Evolutionary conservation across 2,888 invertebrate genomes (phyloP).

Genomic region (Macaria notata): DNA sequence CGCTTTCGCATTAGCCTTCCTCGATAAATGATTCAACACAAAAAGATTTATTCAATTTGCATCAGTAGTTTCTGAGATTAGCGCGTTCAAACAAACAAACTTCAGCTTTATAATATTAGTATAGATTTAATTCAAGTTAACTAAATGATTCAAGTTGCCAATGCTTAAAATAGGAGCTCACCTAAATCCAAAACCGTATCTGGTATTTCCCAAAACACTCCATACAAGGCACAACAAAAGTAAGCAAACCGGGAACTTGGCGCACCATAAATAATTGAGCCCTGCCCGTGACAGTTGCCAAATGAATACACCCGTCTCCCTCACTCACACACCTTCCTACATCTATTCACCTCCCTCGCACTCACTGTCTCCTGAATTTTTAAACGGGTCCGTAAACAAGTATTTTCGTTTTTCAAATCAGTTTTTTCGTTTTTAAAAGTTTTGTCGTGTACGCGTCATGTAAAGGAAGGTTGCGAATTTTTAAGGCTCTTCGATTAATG

Average conservation of each 20-base stretch:
- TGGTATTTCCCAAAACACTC: slow-evolving; percentile 4
- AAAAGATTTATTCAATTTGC: too few species aligned
- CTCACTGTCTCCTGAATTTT: slow-evolving; percentile 41
- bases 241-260: slow-evolving; percentile 17
- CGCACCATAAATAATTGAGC: slow-evolving; percentile 66
- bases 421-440: slow-evolving; percentile 38
- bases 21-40: too few species aligned
- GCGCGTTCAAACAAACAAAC: too few species aligned
- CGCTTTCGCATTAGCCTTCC: too few species aligned
- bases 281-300: slow-evolving; percentile 67
- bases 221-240: slow-evolving; percentile 25
- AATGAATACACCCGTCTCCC: slow-evolving; percentile 57
- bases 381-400: slow-evolving; percentile 40
- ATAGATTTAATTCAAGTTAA: too few species aligned
- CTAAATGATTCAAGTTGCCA: too few species aligned
- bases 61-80: too few species aligned
- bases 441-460: slow-evolving; percentile 20
- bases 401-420: slow-evolving; percentile 32
- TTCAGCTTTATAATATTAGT: too few species aligned
- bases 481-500: background rate
- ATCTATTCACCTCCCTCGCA: slow-evolving; percentile 34
- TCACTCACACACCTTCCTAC: slow-evolving; percentile 26
- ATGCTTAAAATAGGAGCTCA: too few species aligned
- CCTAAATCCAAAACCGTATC: too few species aligned
- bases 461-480: slow-evolving; percentile 14